A percentile compares a stretch with the other conserved stretches of the same genome.
Evolutionary conservation across 2,797 vertebrate species (phyloP).

Genomic region (Gobio occitaniae): DNA sequence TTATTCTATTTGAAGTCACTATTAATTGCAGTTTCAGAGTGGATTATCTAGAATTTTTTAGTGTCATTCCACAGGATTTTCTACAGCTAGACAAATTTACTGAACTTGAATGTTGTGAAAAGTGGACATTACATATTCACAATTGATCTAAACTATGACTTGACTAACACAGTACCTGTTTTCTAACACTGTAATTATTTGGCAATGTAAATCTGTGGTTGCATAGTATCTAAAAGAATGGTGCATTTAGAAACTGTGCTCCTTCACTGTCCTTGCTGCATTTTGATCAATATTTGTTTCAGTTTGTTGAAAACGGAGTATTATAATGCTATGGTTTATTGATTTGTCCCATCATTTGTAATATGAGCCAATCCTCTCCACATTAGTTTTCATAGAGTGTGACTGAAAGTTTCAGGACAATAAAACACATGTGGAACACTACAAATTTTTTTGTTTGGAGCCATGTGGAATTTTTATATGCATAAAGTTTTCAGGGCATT

Average conservation of each 20-base stretch:
- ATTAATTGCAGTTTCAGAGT: too few relatives aligned
- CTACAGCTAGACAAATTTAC: too few relatives aligned
- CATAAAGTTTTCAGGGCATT: neutral
- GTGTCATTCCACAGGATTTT: too few relatives aligned
- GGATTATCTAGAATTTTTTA: too few relatives aligned
- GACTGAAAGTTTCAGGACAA: slow-evolving; percentile 2
- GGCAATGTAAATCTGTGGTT: neutral
- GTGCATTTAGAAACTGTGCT: neutral
- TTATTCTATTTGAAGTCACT: too few relatives aligned
- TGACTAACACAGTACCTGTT: too few relatives aligned
- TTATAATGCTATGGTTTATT: neutral
- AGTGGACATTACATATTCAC: neutral
- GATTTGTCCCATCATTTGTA: neutral
- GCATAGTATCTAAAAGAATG: neutral
- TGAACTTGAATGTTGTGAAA: too few relatives aligned
- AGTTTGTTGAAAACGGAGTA: neutral
- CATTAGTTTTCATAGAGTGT: neutral
- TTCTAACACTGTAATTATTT: neutral
- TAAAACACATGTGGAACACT: neutral
- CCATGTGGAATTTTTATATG: slow-evolving; percentile 12
- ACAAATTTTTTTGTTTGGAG: neutral
- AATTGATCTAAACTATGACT: neutral
- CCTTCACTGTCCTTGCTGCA: neutral
- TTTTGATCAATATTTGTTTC: neutral
- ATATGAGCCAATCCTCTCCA: neutral